A percentile compares a stretch with the other conserved stretches of the same genome.
phyloP scores from a whole-genome alignment of 2,113 vertebrate species.

The Australoheros scitulus region DNA sequence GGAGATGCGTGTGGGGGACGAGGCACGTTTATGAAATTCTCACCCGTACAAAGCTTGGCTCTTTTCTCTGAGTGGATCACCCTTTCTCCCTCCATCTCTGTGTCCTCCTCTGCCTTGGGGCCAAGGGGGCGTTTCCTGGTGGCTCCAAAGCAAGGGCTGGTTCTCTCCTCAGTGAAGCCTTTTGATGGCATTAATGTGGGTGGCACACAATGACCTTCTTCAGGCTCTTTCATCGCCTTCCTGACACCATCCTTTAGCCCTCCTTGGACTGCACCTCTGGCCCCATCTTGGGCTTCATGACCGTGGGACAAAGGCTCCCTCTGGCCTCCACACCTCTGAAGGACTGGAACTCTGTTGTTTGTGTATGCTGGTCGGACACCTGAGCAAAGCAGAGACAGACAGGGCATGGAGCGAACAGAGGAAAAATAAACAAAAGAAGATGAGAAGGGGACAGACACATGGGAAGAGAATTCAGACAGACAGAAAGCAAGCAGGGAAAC shows the following conservation, averaged over 20 bases:
- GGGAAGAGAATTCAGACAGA: slow-evolving; percentile 30
- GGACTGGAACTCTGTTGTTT: slow-evolving; percentile 74
- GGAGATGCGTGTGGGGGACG: not conserved
- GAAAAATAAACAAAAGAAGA: slow-evolving; percentile 16
- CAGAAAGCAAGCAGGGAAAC: slow-evolving; percentile 28
- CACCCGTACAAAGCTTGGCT: slow-evolving; percentile 61
- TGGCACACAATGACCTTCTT: slow-evolving; percentile 50
- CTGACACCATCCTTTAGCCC: slow-evolving; percentile 45
- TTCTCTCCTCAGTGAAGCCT: slow-evolving; percentile 61
- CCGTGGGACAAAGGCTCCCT: slow-evolving; percentile 51
- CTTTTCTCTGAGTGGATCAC: slow-evolving; percentile 60
- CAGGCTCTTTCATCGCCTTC: slow-evolving; percentile 41
- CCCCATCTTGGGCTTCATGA: slow-evolving; percentile 42
- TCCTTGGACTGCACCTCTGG: slow-evolving; percentile 9
- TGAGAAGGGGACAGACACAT: slow-evolving; percentile 13
- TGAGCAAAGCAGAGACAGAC: slow-evolving; percentile 38
- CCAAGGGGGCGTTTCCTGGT: slow-evolving; percentile 84
- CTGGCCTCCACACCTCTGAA: slow-evolving; percentile 69
- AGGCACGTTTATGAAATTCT: slow-evolving; percentile 24
- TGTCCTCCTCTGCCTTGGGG: slow-evolving; percentile 76
- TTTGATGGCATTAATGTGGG: slow-evolving; percentile 48
- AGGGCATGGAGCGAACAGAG: not conserved
- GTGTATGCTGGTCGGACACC: slow-evolving; percentile 60
- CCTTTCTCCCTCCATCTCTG: slow-evolving; percentile 60
- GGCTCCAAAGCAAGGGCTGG: slow-evolving; percentile 73